A percentile compares a stretch with the other conserved stretches of the same genome.
Conservation (phyloP, 1,140 invertebrate genomes). For the Cotesia vestalis region DNA sequence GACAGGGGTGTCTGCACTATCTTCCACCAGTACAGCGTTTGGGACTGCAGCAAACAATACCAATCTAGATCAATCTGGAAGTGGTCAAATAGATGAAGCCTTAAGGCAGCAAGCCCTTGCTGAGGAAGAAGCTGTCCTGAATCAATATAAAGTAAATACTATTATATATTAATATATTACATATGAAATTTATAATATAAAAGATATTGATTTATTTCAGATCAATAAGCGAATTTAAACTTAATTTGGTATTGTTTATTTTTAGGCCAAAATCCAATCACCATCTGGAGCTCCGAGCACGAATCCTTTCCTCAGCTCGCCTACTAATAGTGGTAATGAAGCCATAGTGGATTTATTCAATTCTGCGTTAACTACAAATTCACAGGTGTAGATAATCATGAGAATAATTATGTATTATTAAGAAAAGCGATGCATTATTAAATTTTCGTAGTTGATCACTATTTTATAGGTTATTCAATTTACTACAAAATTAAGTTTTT, state of each 20-base stretch:
- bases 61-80: slow-evolving; percentile 74
- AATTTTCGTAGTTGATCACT: too few species aligned
- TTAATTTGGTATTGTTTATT: not conserved
- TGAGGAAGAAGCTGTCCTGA: slow-evolving; percentile 94
- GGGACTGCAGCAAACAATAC: slow-evolving; percentile 80
- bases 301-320: slow-evolving; percentile 85
- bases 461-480: too few species aligned
- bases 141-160: slow-evolving; percentile 87
- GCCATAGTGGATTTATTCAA: slow-evolving; percentile 84
- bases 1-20: slow-evolving; percentile 88
- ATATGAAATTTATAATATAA: not conserved
- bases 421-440: too few species aligned
- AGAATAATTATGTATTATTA: slow-evolving; percentile 15
- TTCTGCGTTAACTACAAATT: slow-evolving; percentile 64
- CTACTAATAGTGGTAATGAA: slow-evolving; percentile 67
- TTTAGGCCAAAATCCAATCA: slow-evolving; percentile 80
- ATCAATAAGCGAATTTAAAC: not conserved
- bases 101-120: slow-evolving; percentile 87
- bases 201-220: too few species aligned
- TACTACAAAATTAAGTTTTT: too few species aligned
- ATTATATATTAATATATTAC: slow-evolving; percentile 27
- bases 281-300: slow-evolving; percentile 76
- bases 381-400: slow-evolving; percentile 49
- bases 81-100: slow-evolving; percentile 84
- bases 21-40: slow-evolving; percentile 87